These are phyloP conservation scores for Pedetes capensis DNA, from an alignment of 2,113 vertebrate genomes.

Conservation along the genomic window DNA sequence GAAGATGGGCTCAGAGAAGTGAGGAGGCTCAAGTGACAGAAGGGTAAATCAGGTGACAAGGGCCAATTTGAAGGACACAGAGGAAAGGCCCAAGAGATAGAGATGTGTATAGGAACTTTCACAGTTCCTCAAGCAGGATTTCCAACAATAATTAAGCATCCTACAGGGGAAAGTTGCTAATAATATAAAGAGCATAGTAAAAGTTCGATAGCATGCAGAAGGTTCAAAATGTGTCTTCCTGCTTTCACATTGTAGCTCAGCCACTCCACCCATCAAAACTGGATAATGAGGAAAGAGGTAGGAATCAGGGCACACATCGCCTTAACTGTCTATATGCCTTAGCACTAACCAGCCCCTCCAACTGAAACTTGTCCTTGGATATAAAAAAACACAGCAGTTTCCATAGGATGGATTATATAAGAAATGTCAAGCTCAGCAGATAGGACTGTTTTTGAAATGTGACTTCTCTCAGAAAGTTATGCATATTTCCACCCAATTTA, in stretches of 20 bases:
- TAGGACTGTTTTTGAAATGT: constrained; percentile 56
- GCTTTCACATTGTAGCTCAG: not conserved
- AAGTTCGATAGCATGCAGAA: not conserved
- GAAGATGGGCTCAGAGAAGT: not conserved
- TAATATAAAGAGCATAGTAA: not conserved
- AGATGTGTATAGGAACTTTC: rapidly evolving
- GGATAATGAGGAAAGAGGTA: not conserved
- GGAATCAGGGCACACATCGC: rapidly evolving
- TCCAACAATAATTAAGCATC: not conserved
- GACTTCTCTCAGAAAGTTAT: constrained; percentile 37
- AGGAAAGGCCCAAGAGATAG: not conserved
- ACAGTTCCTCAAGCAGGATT: not conserved
- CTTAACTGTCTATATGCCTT: not conserved
- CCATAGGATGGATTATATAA: not conserved
- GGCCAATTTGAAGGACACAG: not conserved
- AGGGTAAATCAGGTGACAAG: too few relatives aligned
- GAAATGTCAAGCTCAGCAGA: constrained; percentile 41
- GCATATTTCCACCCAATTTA: constrained; percentile 24
- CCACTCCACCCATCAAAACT: not conserved
- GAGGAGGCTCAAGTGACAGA: not conserved
- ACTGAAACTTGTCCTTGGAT: not conserved
- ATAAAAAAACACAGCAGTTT: not conserved
- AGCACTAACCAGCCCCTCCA: not conserved
- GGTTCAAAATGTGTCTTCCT: too few relatives aligned
- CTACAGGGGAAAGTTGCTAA: not conserved